These are phyloP conservation scores for Sericinus montela DNA, from an alignment of 2,888 invertebrate genomes.

Conservation along the genomic window DNA sequence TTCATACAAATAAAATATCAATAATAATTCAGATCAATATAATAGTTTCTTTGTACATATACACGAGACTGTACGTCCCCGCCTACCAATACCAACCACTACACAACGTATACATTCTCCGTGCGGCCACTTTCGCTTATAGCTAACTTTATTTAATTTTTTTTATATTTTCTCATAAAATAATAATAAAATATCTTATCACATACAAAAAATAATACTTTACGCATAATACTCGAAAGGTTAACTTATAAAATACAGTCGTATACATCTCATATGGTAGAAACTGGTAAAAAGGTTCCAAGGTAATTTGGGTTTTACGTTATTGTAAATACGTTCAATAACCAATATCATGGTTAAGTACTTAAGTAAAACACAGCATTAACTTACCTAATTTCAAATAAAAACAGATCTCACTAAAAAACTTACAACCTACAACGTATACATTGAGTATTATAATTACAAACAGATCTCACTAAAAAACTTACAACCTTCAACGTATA, in stretches of 20 bases:
- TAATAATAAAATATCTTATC: constrained; percentile 71
- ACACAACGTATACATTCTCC: constrained; percentile 64
- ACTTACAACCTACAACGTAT: constrained; percentile 69
- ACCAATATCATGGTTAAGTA: constrained; percentile 44
- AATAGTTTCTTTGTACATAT: constrained; percentile 76
- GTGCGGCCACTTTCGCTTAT: constrained; percentile 56
- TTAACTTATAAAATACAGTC: constrained; percentile 57
- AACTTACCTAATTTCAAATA: constrained; percentile 42
- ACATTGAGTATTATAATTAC: constrained; percentile 75
- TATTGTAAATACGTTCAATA: constrained; percentile 45
- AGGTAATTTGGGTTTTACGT: constrained; percentile 48
- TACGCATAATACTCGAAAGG: constrained; percentile 70
- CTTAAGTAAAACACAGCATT: constrained; percentile 39
- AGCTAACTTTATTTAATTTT: constrained; percentile 51
- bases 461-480: constrained; percentile 67
- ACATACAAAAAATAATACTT: constrained; percentile 75
- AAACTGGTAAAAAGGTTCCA: constrained; percentile 40
- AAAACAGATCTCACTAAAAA: constrained; percentile 68
- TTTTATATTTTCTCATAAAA: constrained; percentile 65
- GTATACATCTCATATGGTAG: constrained; percentile 63
- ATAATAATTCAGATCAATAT: constrained; percentile 66
- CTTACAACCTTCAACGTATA: constrained; percentile 71
- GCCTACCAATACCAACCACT: constrained; percentile 62
- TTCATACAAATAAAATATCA: constrained; percentile 34
- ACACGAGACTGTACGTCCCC: constrained; percentile 56